phyloP scores from a whole-genome alignment of 2,113 vertebrate species.

The Phrynosoma platyrhinos region DNA sequence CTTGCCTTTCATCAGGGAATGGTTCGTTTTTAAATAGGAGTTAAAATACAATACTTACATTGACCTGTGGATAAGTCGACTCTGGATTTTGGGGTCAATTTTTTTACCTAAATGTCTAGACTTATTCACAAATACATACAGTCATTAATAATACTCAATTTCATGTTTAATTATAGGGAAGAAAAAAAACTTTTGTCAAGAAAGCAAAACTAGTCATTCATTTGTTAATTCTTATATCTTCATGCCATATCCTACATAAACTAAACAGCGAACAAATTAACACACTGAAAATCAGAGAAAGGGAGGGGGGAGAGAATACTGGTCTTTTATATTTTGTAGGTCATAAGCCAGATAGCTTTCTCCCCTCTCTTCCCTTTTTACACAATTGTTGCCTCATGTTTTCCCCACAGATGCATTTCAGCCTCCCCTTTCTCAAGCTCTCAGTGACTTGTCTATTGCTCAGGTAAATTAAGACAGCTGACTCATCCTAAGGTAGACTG shows the following conservation, averaged over 20 bases:
- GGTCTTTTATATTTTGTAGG: not conserved
- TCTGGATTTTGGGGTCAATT: too few relatives aligned
- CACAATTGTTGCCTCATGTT: constrained; percentile 30
- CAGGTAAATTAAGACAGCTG: constrained; percentile 53
- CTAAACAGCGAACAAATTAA: not conserved
- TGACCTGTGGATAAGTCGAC: too few relatives aligned
- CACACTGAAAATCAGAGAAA: constrained; percentile 11
- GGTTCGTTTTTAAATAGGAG: too few relatives aligned
- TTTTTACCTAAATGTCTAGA: too few relatives aligned
- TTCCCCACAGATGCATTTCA: constrained; percentile 45
- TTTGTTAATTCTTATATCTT: not conserved
- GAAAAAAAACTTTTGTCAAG: not conserved
- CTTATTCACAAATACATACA: too few relatives aligned
- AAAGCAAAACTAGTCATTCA: not conserved
- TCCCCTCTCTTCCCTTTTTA: constrained; percentile 23
- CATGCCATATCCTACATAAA: not conserved
- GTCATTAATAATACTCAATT: not conserved
- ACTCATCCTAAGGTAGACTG: constrained; percentile 51
- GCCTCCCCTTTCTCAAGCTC: not conserved
- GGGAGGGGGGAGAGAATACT: not conserved
- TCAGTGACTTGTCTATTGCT: constrained; percentile 49
- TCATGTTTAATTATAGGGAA: not conserved
- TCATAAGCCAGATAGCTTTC: constrained; percentile 21
- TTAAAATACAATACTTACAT: too few relatives aligned
- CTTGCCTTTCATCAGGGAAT: too few relatives aligned